Base-by-base conservation (phyloP, 2,888 invertebrate genomes). In the Heliconius aoede region DNA sequence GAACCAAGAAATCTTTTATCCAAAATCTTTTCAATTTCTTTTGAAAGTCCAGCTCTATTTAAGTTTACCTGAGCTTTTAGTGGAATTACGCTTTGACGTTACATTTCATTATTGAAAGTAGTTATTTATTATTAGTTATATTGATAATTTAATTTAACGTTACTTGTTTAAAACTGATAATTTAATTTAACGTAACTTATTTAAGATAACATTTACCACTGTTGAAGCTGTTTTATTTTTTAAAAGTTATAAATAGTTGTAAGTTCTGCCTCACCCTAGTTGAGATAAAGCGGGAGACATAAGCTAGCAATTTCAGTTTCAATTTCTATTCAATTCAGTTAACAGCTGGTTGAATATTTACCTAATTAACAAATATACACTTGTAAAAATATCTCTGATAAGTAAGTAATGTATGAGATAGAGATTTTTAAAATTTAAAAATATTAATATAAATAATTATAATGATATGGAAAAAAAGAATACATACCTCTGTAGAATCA, bases 31-130 rank as follows among this genome's bases (percentile, higher is more conserved):
- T 55, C 30, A 51, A 69, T 55, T 69, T 55, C 69, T 69, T 69
- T 69, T 69, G 55, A 69, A 69, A 69, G n/a, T 69, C 69, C 69
- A 69, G 30, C 30, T 55, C 69, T 55, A 55, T 69, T 69, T 69
- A 69, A 55, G 30, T 69, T 30, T 69, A 69, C 69, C 51, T 55
- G 55, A 55, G 69, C 69, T 69, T 69, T 69, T 69, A 69, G 51
- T 69, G 69, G 55, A 51, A 69, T 69, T 69, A 69, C 51, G 55
- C 30, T 69, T 55, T 55, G 30, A 69, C 69, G 15, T 69, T 69
- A 68, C 30, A 51, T 51, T 68, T 51, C 24, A 67, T 68, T 28
- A 51, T 55, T 55, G 30, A 30, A 55, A 69, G 30, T 69, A 55
- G 55, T 69, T 68, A 21, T 28, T 51, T 51, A 28, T 30, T 30